Evolutionary conservation across 2,888 invertebrate species (phyloP).

Genomic region (Rhodophaea formosa): DNA sequence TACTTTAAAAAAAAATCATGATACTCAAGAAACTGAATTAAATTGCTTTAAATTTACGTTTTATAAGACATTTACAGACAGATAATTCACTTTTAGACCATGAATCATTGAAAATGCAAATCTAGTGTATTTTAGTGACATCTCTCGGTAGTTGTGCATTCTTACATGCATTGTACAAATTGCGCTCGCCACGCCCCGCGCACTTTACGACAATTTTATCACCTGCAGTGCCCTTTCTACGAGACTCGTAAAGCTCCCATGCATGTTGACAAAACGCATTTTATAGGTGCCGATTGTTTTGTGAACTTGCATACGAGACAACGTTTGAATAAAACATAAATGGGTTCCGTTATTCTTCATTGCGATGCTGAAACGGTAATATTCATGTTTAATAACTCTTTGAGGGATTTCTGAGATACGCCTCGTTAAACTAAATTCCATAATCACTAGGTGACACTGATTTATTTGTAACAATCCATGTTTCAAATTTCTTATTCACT

Average conservation of each 20-base stretch:
- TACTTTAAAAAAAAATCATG: no score
- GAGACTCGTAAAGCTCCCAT: slow-evolving; percentile 23
- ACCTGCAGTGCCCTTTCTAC: slow-evolving; percentile 15
- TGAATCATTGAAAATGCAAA: not conserved
- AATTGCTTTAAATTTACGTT: no score
- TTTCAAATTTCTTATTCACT: no score
- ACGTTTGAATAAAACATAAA: slow-evolving; percentile 5
- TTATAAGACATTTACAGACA: no score
- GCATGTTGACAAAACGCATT: slow-evolving; percentile 13
- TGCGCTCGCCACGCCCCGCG: slow-evolving; percentile 9
- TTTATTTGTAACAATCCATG: no score
- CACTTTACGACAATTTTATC: slow-evolving; percentile 22
- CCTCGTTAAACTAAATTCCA: no score
- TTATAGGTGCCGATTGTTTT: slow-evolving; percentile 14
- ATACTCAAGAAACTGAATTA: no score
- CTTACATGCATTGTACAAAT: slow-evolving; percentile 3
- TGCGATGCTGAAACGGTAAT: slow-evolving; percentile 9
- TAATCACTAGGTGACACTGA: no score
- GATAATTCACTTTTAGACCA: no score
- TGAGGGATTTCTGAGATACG: no score
- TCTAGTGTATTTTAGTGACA: not conserved
- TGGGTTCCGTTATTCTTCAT: slow-evolving; percentile 18
- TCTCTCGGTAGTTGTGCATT: not conserved
- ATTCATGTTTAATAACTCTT: no score
- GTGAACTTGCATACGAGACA: slow-evolving; percentile 10